Conservation (phyloP, 2,888 invertebrate species). For the Plusia festucae region DNA sequence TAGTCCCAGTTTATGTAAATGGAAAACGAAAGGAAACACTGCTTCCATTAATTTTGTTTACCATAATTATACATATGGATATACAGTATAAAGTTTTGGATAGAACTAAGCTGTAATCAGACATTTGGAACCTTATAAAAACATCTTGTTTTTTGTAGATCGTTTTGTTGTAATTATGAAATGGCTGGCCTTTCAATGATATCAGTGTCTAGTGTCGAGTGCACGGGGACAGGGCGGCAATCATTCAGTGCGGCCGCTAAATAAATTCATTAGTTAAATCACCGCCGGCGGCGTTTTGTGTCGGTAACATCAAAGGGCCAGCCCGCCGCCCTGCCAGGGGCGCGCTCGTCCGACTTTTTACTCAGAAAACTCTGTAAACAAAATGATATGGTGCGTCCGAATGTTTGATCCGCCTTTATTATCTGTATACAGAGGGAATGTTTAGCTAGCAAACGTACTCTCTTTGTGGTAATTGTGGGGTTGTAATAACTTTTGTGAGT, state of each 20-base stretch:
- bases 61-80: no score
- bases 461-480: constrained; percentile 79
- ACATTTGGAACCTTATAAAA: no score
- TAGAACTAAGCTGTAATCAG: no score
- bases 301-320: constrained; percentile 88
- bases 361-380: constrained; percentile 89
- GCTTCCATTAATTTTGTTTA: no score
- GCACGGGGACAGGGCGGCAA: constrained; percentile 67
- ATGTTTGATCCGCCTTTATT: constrained; percentile 89
- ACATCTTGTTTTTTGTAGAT: background rate
- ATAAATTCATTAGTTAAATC: constrained; percentile 90
- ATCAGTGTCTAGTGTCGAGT: constrained; percentile 54
- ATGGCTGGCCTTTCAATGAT: constrained; percentile 27
- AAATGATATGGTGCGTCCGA: constrained; percentile 87
- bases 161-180: constrained; percentile 14
- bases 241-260: constrained; percentile 85
- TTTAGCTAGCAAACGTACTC: constrained; percentile 82
- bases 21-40: no score
- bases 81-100: no score
- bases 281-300: constrained; percentile 89
- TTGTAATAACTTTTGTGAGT: constrained; percentile 74
- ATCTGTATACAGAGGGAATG: constrained; percentile 84
- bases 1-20: no score
- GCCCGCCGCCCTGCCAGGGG: constrained; percentile 81
- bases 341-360: constrained; percentile 86